These are phyloP conservation scores for Tetheella fluctuosa DNA, from an alignment of 2,888 invertebrate genomes.

Conservation along the genomic window DNA sequence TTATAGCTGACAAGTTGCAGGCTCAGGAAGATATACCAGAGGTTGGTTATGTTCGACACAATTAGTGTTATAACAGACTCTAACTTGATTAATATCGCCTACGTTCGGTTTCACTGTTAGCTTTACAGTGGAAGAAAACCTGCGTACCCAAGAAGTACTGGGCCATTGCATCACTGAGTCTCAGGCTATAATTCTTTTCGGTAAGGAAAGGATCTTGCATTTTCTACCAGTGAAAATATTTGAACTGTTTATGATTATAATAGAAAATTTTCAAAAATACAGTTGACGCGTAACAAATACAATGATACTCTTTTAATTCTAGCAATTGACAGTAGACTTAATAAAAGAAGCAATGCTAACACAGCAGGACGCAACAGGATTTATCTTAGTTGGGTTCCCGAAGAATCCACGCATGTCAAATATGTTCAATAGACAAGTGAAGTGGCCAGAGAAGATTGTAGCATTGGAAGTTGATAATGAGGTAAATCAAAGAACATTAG, in stretches of 20 bases:
- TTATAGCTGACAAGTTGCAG: conserved; percentile 75
- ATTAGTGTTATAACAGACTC: too few species aligned
- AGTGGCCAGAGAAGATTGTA: conserved; percentile 79
- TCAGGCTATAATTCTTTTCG: too few species aligned
- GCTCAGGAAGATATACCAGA: conserved; percentile 74
- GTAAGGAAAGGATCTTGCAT: too few species aligned
- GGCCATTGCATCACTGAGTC: too few species aligned
- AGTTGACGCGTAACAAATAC: neutral
- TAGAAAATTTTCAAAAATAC: neutral
- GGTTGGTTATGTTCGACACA: conserved; percentile 39
- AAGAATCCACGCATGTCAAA: conserved; percentile 78
- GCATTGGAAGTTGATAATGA: conserved; percentile 76
- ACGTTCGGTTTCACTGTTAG: too few species aligned
- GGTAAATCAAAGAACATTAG: conserved; percentile 45
- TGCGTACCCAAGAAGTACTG: too few species aligned
- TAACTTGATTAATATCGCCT: too few species aligned
- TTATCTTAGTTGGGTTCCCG: conserved; percentile 84
- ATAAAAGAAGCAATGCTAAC: conserved; percentile 83
- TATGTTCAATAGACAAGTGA: conserved; percentile 76
- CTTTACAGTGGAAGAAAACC: too few species aligned
- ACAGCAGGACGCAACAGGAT: conserved; percentile 76
- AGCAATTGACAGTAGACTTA: conserved; percentile 82
- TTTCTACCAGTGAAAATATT: neutral
- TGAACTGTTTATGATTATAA: neutral
- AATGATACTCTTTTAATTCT: conserved; percentile 27